Base-by-base conservation (phyloP, 1,140 invertebrate species). In the Harlomillsia oculata region DNA sequence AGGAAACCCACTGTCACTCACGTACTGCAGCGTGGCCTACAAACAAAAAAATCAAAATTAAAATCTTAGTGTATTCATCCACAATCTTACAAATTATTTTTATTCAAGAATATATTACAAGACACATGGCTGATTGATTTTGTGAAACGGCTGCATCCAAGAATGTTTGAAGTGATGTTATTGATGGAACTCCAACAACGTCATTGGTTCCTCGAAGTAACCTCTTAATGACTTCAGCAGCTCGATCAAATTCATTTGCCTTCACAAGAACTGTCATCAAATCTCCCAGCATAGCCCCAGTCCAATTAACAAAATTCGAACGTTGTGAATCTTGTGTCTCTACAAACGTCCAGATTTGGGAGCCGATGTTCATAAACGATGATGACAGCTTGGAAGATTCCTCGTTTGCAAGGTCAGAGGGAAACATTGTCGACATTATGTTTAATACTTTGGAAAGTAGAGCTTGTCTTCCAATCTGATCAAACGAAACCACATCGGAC, bases 401-500 rank as follows among this genome's bases (percentile, higher is more conserved):
- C 21, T 21, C 30, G 8, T 48, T 18, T 41, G 71, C 60, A 51
- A 75, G 66, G 64, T 72, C 70, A 76, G 30, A 73, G 41, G 56
- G 54, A 30, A 29, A 62, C 11, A 58, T 39, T n/a, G 54, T 29
- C 2, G 65, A 40, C 75, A 82, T 78, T 9, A 79, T 77, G 23
- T 73, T 68, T 1, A 83, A 66, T 1, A 83, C 67, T 14, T 69
- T 67, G 25, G 74, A 71, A 0, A 84, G 52, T 0, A 82, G 65
- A 48, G 71, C 75, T 53, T 78, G 75, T 39, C 80, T 72, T 53
- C 73, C 69, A 1, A 73, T 74, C 37, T 76, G 77, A 49, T 82
- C 80, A 68, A 85, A 87, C 23, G 80, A 72, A 0, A 83, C 72
- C 62, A 88, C 78, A 67, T 90, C 85, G 1, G 84, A 83, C 83